phyloP scores from a whole-genome alignment of 2,888 invertebrate genomes.

The Leptinotarsa juncta region DNA sequence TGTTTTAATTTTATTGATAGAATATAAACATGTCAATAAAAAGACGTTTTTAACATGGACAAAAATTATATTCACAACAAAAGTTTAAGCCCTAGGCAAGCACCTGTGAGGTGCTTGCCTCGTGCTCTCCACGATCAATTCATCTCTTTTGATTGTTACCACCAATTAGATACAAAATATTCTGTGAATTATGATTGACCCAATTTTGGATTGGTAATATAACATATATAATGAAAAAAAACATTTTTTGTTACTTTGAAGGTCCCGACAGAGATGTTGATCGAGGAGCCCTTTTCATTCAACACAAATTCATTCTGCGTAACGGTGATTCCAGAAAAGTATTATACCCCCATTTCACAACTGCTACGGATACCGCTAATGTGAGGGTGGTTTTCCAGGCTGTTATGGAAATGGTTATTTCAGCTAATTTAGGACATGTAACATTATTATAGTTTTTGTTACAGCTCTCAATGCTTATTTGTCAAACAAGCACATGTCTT shows the following conservation, averaged over 20 bases:
- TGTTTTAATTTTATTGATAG: no score
- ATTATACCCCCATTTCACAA: slow-evolving; percentile 75
- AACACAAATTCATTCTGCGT: slow-evolving; percentile 71
- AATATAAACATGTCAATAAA: no score
- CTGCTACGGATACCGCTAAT: slow-evolving; percentile 76
- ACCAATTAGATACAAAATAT: background rate
- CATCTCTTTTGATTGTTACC: background rate
- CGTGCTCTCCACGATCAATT: no score
- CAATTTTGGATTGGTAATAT: background rate
- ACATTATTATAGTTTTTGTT: slow-evolving; percentile 64
- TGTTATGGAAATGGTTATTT: slow-evolving; percentile 75
- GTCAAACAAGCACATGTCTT: background rate
- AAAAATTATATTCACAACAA: no score
- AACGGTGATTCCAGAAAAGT: slow-evolving; percentile 71
- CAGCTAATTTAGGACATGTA: slow-evolving; percentile 72
- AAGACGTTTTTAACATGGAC: no score
- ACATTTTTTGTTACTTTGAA: slow-evolving; percentile 52
- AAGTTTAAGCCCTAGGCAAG: no score
- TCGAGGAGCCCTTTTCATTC: slow-evolving; percentile 72
- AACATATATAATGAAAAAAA: background rate
- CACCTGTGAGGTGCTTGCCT: no score
- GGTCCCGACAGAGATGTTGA: slow-evolving; percentile 74
- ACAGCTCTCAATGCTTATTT: slow-evolving; percentile 4
- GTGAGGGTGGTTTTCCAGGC: slow-evolving; percentile 75
- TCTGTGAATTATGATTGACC: background rate